Percentiles rank a stretch among this genome's conserved stretches.
These are phyloP conservation scores for Coracopsis vasa DNA, from an alignment of 2,113 vertebrate genomes.

Conservation along the genomic window DNA sequence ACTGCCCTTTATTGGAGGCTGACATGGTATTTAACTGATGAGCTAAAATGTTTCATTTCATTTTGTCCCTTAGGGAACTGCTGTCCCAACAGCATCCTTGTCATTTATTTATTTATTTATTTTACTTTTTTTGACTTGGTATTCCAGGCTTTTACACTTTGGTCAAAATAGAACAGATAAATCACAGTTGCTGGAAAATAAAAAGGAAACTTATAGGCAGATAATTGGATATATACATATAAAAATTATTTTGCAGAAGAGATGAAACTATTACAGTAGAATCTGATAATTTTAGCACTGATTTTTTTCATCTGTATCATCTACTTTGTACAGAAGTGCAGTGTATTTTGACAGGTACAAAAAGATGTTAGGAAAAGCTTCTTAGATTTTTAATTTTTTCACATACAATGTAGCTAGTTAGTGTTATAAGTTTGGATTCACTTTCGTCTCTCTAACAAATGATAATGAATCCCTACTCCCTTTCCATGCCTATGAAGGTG, in stretches of 20 bases:
- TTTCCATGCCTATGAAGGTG: not conserved
- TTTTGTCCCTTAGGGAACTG: not conserved
- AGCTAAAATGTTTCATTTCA: slow-evolving; percentile 10
- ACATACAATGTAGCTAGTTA: not conserved
- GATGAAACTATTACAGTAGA: not conserved
- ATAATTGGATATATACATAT: not conserved
- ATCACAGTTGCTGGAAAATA: not conserved
- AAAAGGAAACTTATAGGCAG: not conserved
- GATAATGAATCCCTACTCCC: not conserved
- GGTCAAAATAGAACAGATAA: not conserved
- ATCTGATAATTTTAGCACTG: not conserved
- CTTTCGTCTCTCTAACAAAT: not conserved
- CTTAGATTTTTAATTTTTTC: not conserved
- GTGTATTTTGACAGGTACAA: not conserved
- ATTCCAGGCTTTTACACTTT: not conserved
- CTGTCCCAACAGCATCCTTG: not conserved
- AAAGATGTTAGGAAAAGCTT: not conserved
- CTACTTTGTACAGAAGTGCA: not conserved
- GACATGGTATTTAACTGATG: not conserved
- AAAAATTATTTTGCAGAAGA: not conserved
- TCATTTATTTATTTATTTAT: not conserved
- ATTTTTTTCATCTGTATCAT: not conserved
- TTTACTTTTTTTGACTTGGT: not conserved
- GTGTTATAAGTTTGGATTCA: not conserved
- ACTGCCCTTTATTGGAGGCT: not conserved